Base-by-base conservation (phyloP, 2,113 vertebrate species). In the Urocitellus parryii region DNA sequence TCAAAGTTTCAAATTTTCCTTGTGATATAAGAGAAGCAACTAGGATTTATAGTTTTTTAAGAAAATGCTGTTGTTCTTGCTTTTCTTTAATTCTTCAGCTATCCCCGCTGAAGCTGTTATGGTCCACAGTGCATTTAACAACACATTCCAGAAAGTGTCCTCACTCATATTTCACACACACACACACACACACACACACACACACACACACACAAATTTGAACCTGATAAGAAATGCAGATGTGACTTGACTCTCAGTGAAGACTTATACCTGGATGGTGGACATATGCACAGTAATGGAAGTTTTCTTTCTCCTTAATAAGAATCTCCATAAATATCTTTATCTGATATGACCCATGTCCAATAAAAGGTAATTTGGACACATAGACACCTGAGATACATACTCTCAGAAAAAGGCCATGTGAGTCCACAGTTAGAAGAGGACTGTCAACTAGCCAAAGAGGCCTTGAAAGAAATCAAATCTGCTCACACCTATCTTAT, bases 21-120 rank as follows among this genome's bases (percentile, higher is more conserved):
- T 88, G 58, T 86, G 82, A 37, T 32, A 51, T 13, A 94, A 90
- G 34, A 91, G 45, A 39, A 14, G 20, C 24, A 81, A 72, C 4
- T 72, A 79, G 78, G 11, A 76, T 73, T 79, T 80, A 51, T 72
- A 86, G 10, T 48, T 79, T 91, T 91, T 96, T 27, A 74, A 91
- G 45, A 73, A 39, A 68, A 53, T 34, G 29, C 24, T 65, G 37
- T 37, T 68, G 34, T 45, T 34, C 8, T 79, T 78, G 8, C 12
- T 82, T 96, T 90, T 45, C 10, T 88, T 72, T 24, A 93, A 70
- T 79, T 82, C n/a, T 80, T 92, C 18, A 39, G 25, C n/a, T 48
- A 9, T 63, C 13, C 32, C 65, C 27, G 56, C 10, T 58, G 13
- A 76, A 85, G 12, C 25, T 83, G 74, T 88, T 94, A 83, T 88